Evolutionary conservation across 2,797 vertebrate genomes (phyloP), one percentile per base, ranked within the genome.

Genomic region (Pseudomugil tenellus): DNA sequence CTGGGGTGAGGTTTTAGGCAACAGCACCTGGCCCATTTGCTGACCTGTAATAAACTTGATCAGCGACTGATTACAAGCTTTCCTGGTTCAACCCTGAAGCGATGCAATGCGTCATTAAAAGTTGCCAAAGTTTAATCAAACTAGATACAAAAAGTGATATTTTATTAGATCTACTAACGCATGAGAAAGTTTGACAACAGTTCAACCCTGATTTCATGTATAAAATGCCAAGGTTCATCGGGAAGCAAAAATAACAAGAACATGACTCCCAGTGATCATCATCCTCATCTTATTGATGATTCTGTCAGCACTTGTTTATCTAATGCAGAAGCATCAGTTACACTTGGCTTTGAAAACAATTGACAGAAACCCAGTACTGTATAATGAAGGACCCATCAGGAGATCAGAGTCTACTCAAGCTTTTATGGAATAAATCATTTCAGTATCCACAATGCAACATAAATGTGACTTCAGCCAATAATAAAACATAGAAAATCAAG

Each of bases 111-210:
- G 14, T 63, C 25, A 58, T 72, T 69, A 58, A 63, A n/a, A 64
- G 49, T 58, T 77, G 60, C 49, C 13, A n/a, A n/a, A n/a, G n/a
- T 3, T 31, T 72, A 55, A 76, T 35, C 1, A 26, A 46, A 60
- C 35, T 34, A 28, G 39, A 63, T 31, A 43, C 1, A n/a, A 14
- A 56, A 63, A 67, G 46, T 52, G 57, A 63, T 66, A 76, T 35
- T 37, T 66, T 66, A 68, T 72, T 46, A 73, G 61, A 76, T 63
- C 67, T 68, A 53, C 58, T 14, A 16, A 55, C 35, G 65, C 35
- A 70, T 72, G n/a, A 72, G 67, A 34, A 64, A 28, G 37, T 69
- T 68, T 76, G 78, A 62, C 61, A 69, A 67, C 61, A 52, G 39
- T 32, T 56, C 74, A 76, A 34, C 12, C 11, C 58, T 41, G 66